Evolutionary conservation across 1,140 invertebrate genomes (phyloP).

Genomic region (Hypothenemus hampei): DNA sequence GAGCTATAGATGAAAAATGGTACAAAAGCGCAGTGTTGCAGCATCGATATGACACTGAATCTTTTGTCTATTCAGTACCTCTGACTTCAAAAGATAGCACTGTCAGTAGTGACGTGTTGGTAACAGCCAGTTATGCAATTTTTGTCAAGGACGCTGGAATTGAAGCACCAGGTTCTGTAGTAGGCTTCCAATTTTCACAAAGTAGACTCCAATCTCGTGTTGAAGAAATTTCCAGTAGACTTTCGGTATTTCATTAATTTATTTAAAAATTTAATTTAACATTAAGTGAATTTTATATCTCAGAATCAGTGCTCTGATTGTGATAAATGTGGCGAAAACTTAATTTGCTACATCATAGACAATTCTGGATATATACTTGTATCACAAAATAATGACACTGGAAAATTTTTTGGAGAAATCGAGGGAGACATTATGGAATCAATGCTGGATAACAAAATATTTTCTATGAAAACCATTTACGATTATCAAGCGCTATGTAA

Average conservation of each 20-base stretch:
- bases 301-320: constrained; percentile 50
- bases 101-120: constrained; percentile 52
- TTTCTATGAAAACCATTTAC: constrained; percentile 69
- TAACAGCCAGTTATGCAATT: constrained; percentile 80
- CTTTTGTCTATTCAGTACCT: constrained; percentile 74
- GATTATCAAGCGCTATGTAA: constrained; percentile 81
- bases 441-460: constrained; percentile 70
- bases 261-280: constrained; percentile 5
- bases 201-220: constrained; percentile 61
- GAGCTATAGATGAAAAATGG: constrained; percentile 86
- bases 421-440: constrained; percentile 74
- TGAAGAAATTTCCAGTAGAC: constrained; percentile 57
- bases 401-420: constrained; percentile 79
- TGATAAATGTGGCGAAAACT: constrained; percentile 54
- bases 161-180: constrained; percentile 80
- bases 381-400: constrained; percentile 59
- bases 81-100: constrained; percentile 58
- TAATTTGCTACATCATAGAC: constrained; percentile 82
- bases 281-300: constrained; percentile 19
- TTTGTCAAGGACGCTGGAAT: constrained; percentile 72
- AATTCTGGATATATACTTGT: constrained; percentile 86
- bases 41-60: constrained; percentile 67
- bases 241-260: constrained; percentile 25
- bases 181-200: constrained; percentile 79
- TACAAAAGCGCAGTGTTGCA: constrained; percentile 87